Conservation (phyloP, 1,140 invertebrate species). For the Drosophila kurseongensis region DNA sequence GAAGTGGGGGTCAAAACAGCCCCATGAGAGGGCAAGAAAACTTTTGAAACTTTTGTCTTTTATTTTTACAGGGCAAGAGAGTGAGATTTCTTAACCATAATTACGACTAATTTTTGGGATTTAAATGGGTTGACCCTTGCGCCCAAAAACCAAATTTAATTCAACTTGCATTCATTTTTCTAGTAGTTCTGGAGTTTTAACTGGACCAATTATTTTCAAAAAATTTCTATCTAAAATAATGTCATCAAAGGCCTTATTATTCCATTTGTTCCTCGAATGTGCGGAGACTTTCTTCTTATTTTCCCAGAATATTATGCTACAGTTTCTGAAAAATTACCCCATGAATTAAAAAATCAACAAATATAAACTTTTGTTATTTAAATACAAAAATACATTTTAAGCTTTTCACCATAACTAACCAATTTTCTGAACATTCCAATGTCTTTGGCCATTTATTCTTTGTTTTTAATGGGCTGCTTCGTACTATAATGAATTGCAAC, state of each 20-base stretch:
- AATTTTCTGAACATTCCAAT: background rate
- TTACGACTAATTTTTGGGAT: conserved; percentile 26
- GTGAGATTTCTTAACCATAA: conserved; percentile 29
- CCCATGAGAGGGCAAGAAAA: conserved; percentile 25
- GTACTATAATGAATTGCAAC: conserved; percentile 13
- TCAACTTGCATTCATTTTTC: background rate
- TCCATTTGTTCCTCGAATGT: no score
- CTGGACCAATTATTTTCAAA: no score
- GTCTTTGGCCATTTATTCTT: conserved; percentile 8
- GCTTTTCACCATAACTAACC: background rate
- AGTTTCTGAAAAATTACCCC: background rate
- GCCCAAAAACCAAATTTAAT: conserved; percentile 3
- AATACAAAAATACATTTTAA: background rate
- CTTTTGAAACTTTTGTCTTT: conserved; percentile 41
- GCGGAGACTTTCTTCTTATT: background rate
- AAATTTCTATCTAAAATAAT: no score
- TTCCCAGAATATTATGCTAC: background rate
- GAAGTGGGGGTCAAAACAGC: conserved; percentile 6
- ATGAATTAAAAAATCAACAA: background rate
- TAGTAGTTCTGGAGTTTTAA: background rate
- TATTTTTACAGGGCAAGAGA: conserved; percentile 5
- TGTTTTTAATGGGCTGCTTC: conserved; percentile 22
- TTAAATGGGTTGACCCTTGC: background rate
- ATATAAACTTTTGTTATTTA: no score
- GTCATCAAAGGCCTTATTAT: no score